These are phyloP conservation scores for Spermophilus dauricus DNA, from an alignment of 2,113 vertebrate genomes.

Conservation along the genomic window DNA sequence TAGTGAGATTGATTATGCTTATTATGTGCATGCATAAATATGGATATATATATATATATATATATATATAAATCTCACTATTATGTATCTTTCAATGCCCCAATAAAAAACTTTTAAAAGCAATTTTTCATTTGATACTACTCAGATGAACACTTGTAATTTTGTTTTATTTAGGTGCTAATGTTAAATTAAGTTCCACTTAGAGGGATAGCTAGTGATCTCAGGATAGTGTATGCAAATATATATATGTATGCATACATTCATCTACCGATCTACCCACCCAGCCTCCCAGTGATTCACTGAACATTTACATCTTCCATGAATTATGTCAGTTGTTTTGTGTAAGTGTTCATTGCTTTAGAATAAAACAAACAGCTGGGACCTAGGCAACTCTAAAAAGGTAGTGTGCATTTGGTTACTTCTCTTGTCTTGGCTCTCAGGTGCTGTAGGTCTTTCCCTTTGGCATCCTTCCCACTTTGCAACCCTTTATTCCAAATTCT, in stretches of 20 bases:
- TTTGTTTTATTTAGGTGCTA: constrained; percentile 25
- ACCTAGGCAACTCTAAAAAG: not conserved
- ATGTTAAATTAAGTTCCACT: constrained; percentile 15
- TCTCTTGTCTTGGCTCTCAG: not conserved
- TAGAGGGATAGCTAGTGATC: not conserved
- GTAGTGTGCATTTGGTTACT: not conserved
- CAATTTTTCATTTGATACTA: constrained; percentile 6
- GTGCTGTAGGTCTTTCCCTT: not conserved
- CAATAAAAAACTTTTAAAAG: too few relatives aligned
- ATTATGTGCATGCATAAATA: too few relatives aligned
- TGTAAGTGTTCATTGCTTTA: not conserved
- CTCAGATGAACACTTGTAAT: not conserved
- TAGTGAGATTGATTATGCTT: too few relatives aligned
- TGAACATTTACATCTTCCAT: not conserved
- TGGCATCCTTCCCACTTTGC: not conserved
- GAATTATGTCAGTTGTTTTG: not conserved
- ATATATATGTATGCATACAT: too few relatives aligned
- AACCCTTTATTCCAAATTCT: constrained; percentile 5
- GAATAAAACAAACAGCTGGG: not conserved
- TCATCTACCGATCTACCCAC: not conserved
- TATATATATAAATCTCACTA: too few relatives aligned
- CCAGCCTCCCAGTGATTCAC: not conserved
- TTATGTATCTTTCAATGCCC: too few relatives aligned
- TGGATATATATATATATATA: too few relatives aligned
- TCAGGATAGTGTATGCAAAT: not conserved